Conservation (phyloP, 2,888 invertebrate species). For the Spodoptera exigua region DNA sequence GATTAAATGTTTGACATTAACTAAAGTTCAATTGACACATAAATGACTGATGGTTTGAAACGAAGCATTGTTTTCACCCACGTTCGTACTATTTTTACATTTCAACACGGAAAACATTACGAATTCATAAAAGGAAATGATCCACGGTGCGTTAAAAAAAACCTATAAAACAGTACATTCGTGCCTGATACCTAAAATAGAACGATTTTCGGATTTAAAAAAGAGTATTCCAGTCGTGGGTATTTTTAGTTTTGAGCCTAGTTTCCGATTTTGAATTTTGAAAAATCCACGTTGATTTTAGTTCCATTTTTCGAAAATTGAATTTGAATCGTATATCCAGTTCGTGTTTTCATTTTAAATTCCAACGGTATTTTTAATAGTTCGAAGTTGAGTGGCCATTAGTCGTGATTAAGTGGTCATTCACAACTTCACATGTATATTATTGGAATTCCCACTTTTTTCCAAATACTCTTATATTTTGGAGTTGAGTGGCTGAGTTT, state of each 20-base stretch:
- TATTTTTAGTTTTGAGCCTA: background rate
- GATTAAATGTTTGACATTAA: too few species aligned
- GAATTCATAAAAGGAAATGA: constrained; percentile 17
- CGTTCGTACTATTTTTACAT: too few species aligned
- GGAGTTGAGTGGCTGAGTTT: too few species aligned
- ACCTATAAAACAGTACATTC: constrained; percentile 1
- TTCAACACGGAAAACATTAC: constrained; percentile 2
- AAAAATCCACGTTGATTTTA: background rate
- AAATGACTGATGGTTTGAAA: too few species aligned
- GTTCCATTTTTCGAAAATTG: background rate
- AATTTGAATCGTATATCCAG: constrained; percentile 3
- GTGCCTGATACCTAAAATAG: background rate
- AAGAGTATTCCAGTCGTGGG: background rate
- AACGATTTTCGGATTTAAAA: background rate
- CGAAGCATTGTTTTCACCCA: too few species aligned
- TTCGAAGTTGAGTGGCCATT: background rate
- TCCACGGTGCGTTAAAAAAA: constrained; percentile 1
- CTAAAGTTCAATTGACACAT: too few species aligned
- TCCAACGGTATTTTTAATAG: background rate
- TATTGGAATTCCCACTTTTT: too few species aligned
- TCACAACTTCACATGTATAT: background rate
- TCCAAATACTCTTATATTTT: too few species aligned
- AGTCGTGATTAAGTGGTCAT: constrained; percentile 1
- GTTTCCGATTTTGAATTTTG: constrained; percentile 18
- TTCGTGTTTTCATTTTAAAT: constrained; percentile 10